Base-by-base conservation (phyloP, 30 jellyfish, hydroid and myxozoan species). In the Hydractinia echinata region DNA sequence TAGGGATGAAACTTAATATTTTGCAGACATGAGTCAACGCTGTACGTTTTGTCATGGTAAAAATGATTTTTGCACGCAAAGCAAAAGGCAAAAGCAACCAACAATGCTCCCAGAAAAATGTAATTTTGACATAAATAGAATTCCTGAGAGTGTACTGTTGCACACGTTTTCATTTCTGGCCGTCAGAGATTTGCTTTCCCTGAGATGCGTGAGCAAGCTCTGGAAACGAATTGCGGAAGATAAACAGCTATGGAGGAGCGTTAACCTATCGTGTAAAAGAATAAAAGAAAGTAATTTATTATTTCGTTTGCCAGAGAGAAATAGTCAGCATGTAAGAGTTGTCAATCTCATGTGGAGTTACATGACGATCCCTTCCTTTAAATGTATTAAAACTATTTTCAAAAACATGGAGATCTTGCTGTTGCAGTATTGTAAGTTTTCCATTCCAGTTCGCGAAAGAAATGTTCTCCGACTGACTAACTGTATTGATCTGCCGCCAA, bases 221-320 rank as follows among this genome's bases (percentile, higher is more conserved):
- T 76, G 84, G 77, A 53, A 18, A 14, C 74, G 84, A 76, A 55
- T 76, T 55, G 84, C 84, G 13, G 84, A 76, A 76, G 84, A 76
- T 50, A 51, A 18, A n/a, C 73, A 76, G 5, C 76, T 76, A 76
- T 76, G 84, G 84, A 76, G 72, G 49, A 51, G 81, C 19, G 49
- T 54, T 7, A 55, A 76, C 73, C 15, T 76, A 20, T 76, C 84
- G 39, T 76, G 84, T 76, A 76, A 76, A 54, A 44, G 84, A 15
- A 76, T 76, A 19, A 44, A 49, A 7, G 73, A 76, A 54, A 76
- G 53, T 18, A 49, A 20, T 20, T 7, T 51, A 7, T 7, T 76
- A n/a, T 76, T 76, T 76, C 51, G 53, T 5, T 8, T 76, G 53
- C 84, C 84, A 0, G 49, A 7, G 1, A 6, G 53, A 0, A 54